These are phyloP conservation scores for Gila orcuttii DNA, from an alignment of 2,113 vertebrate genomes.

Conservation along the genomic window DNA sequence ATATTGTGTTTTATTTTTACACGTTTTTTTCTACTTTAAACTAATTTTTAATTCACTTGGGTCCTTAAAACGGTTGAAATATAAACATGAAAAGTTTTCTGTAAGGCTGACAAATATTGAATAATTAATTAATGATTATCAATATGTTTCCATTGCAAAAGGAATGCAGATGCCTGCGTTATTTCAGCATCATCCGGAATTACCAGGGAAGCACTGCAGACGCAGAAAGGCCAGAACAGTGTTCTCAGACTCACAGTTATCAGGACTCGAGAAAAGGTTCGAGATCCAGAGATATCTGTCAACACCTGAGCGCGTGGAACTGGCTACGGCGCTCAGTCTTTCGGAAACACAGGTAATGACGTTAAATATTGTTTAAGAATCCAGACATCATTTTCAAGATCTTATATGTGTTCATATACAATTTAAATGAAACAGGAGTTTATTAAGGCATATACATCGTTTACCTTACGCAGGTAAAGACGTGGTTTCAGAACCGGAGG, in stretches of 20 bases:
- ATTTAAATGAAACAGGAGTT: not conserved
- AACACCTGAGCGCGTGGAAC: conserved; percentile 93
- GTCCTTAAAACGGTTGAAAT: not conserved
- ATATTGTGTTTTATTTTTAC: not conserved
- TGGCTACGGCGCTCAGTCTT: conserved; percentile 95
- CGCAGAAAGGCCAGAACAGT: conserved; percentile 95
- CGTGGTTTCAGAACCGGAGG: conserved; percentile 93
- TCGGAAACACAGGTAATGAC: conserved; percentile 93
- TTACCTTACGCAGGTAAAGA: conserved; percentile 83
- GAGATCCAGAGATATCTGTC: conserved; percentile 96
- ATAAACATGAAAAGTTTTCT: not conserved
- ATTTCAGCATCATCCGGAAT: conserved; percentile 90
- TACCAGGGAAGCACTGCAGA: conserved; percentile 94
- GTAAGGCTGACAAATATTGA: not conserved
- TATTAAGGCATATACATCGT: not conserved
- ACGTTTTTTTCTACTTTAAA: no score
- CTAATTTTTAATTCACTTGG: not conserved
- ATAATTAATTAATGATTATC: not conserved
- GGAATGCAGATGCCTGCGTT: conserved; percentile 93
- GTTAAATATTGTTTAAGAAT: not conserved
- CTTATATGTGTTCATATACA: not conserved
- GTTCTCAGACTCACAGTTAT: conserved; percentile 97
- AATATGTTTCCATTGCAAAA: conserved; percentile 55
- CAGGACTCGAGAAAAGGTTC: conserved; percentile 94
- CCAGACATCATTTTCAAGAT: not conserved